phyloP scores from a whole-genome alignment of 2,888 invertebrate species.

The Ophion ventricosus region DNA sequence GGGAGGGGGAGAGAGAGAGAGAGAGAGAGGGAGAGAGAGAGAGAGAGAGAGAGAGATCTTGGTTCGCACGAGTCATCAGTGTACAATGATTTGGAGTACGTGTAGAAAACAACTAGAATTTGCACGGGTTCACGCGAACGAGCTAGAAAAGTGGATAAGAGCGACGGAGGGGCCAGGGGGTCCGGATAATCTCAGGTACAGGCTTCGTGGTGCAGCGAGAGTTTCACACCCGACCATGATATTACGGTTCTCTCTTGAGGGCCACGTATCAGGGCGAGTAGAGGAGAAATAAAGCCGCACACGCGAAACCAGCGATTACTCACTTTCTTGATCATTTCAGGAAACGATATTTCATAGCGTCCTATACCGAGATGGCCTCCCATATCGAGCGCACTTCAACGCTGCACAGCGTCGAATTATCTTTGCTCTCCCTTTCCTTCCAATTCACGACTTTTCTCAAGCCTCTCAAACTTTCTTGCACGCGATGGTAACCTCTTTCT shows the following conservation, averaged over 20 bases:
- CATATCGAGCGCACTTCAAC: slow-evolving; percentile 51
- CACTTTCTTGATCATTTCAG: slow-evolving; percentile 63
- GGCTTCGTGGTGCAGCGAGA: slow-evolving; percentile 24
- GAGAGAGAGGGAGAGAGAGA: neutral
- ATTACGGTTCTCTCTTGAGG: slow-evolving; percentile 12
- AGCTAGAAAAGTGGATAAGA: slow-evolving; percentile 15
- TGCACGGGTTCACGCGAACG: slow-evolving; percentile 50
- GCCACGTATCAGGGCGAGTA: slow-evolving; percentile 21
- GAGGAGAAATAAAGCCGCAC: slow-evolving; percentile 38
- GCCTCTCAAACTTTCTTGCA: slow-evolving; percentile 50
- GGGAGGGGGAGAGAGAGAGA: neutral
- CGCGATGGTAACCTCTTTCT: slow-evolving; percentile 45
- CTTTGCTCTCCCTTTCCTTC: slow-evolving; percentile 14
- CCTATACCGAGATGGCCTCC: slow-evolving; percentile 13
- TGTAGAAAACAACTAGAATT: slow-evolving; percentile 54
- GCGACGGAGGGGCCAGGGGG: slow-evolving; percentile 8
- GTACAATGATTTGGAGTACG: slow-evolving; percentile 56
- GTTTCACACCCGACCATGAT: slow-evolving; percentile 53
- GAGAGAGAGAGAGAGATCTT: slow-evolving; percentile 9
- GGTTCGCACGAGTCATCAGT: slow-evolving; percentile 57
- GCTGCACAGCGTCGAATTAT: slow-evolving; percentile 56
- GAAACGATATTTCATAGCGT: slow-evolving; percentile 62
- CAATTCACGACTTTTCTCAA: slow-evolving; percentile 19
- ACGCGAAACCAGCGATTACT: slow-evolving; percentile 55
- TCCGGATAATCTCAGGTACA: slow-evolving; percentile 38